Evolutionary conservation across 64 coral and sea anemone genomes (phyloP), one percentile per base, ranked within the genome.

Genomic region (Pachyseris speciosa): DNA sequence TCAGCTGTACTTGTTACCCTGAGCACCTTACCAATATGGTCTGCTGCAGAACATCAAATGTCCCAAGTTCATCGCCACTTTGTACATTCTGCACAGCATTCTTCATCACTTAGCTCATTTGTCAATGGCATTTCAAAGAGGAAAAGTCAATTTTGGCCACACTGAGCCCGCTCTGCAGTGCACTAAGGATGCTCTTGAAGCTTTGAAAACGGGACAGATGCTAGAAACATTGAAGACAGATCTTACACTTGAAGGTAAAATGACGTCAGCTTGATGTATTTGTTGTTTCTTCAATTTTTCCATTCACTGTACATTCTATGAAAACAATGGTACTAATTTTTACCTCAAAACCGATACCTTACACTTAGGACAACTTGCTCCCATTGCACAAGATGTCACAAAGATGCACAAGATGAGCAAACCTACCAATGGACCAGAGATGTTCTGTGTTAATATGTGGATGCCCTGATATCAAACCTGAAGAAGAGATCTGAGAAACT

Each of bases 81-180:
- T 75, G 72, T 75, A 75, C 27, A 2, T 75, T 31, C 24, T 75
- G 72, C 24, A 75, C 72, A 51, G 72, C 15, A 9, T 50, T 25
- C 72, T 75, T 42, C 72, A 42, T 75, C 72, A 75, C 72, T n/a
- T 75, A 43, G 72, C 72, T 75, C 28, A 75, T 43, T 25, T 50
- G 72, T 75, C 72, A 49, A 30, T 75, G 72, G 44, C 72, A 13
- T 86, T 86, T 86, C 83, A 86, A 69, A 32, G 24, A 27, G 87
- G 87, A 9, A 90, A 80, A 79, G 87, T 90, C 63, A 67, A 75
- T 53, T 83, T 80, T 81, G 74, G 57, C 30, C 64, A 64, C 12
- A 73, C 83, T 12, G 13, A 43, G 64, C 88, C 88, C 47, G 75
- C 88, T 50, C 77, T 90, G 11, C 75, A 81, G 24, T 71, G 78